phyloP scores from a whole-genome alignment of 1,140 invertebrate species.

The Cardiocondyla obscurior region DNA sequence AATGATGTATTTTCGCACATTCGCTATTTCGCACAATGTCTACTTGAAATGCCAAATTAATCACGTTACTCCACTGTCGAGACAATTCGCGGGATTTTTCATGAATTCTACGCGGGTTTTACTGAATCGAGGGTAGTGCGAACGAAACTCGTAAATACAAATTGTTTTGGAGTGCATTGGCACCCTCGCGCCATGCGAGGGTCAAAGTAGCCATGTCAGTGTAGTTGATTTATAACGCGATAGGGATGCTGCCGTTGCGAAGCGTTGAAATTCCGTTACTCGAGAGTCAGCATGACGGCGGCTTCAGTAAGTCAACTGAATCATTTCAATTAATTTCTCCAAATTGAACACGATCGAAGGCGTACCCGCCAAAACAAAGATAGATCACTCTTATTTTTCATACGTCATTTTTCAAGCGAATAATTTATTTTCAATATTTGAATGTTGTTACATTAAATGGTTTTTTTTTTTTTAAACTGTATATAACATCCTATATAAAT shows the following conservation, averaged over 20 bases:
- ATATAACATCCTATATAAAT: background rate
- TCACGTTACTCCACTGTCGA: slow-evolving; percentile 27
- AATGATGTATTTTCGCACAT: slow-evolving; percentile 26
- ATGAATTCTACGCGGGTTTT: slow-evolving; percentile 36
- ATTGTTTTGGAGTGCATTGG: slow-evolving; percentile 58
- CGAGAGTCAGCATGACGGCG: slow-evolving; percentile 59
- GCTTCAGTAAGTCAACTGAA: slow-evolving; percentile 38
- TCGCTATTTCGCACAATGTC: slow-evolving; percentile 16
- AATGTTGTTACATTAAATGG: no score
- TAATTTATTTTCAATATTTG: no score
- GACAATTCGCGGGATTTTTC: slow-evolving; percentile 53
- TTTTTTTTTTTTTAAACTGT: no score
- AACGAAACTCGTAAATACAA: slow-evolving; percentile 49
- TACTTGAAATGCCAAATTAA: slow-evolving; percentile 51
- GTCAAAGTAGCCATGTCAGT: slow-evolving; percentile 65
- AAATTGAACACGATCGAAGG: slow-evolving; percentile 29
- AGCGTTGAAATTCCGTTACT: slow-evolving; percentile 40
- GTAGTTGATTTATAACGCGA: slow-evolving; percentile 59
- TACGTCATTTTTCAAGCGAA: background rate
- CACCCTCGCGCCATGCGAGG: slow-evolving; percentile 21
- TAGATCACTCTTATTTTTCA: background rate
- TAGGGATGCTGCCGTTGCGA: slow-evolving; percentile 30
- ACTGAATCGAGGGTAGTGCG: slow-evolving; percentile 1
- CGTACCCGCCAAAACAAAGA: background rate
- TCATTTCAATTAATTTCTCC: slow-evolving; percentile 47